Evolutionary conservation across 2,113 vertebrate species (phyloP), one percentile per base, ranked within the genome.

Genomic region (Chaetodon trifascialis): DNA sequence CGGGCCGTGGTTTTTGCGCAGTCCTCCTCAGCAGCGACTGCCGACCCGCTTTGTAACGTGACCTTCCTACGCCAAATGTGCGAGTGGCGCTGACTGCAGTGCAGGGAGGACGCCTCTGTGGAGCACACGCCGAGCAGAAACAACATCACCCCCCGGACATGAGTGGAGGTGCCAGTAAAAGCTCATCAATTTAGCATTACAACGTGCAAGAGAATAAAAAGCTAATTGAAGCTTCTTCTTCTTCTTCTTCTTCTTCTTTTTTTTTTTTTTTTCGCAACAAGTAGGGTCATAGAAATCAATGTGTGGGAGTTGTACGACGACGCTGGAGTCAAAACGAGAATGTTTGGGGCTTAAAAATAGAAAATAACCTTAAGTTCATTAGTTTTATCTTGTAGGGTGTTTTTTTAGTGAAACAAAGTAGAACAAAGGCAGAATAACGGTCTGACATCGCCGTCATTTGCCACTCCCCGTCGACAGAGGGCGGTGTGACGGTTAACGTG

Each of bases 1-100:
- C 92, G 88, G 93, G 94, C 92, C 85, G 79, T 86, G 86, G 62
- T 95, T 95, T 94, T 95, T 94, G 94, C 94, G 95, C 95, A 95
- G 95, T 94, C 84, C 80, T 78, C 81, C 75, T 80, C 72, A 79
- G 87, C 80, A 68, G 40, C 76, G 34, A 77, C 55, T 74, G 79
- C 74, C 72, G 80, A 83, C 65, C 76, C 86, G 70, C 80, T 75
- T 83, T 74, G 85, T 83, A 89, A 93, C 89, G 86, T 93, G 91
- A 94, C 93, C 93, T 92, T 93, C 89, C 91, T 90, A 91, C 89
- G 80, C 86, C 76, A 79, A 91, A 75, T 56, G 85, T 80, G 74
- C 60, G 71, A 88, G 85, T 62, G 44, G 74, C 23, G 42, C 73
- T 78, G 87, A 89, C 94, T 93, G 94, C 94, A 95, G 78, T 94